These are phyloP conservation scores for Asobara japonica DNA, from an alignment of 1,140 invertebrate species.

Conservation along the genomic window DNA sequence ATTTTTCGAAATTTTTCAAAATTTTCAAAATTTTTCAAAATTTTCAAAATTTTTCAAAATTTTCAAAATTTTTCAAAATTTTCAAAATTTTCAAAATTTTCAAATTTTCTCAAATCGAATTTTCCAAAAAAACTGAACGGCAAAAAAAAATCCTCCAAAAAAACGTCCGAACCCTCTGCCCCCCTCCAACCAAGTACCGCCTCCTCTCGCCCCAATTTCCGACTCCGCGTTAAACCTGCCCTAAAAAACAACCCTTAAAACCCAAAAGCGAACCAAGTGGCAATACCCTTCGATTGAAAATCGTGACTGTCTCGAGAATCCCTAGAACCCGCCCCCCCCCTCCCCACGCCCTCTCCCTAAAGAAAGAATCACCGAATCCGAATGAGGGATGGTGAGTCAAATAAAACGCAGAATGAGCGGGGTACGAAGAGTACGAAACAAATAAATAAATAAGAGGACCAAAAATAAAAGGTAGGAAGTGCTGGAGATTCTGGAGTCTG, in stretches of 20 bases:
- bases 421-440: too few species aligned
- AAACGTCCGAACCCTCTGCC: background rate
- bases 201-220: background rate
- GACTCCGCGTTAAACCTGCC: too few species aligned
- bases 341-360: background rate
- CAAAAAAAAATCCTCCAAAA: background rate
- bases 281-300: background rate
- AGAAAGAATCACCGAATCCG: background rate
- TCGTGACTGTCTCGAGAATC: background rate
- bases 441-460: background rate
- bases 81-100: too few species aligned
- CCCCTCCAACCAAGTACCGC: background rate
- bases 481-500: slow-evolving; percentile 26
- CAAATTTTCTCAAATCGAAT: too few species aligned
- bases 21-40: too few species aligned
- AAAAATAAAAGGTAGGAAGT: slow-evolving; percentile 27
- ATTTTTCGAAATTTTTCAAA: too few species aligned
- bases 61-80: too few species aligned
- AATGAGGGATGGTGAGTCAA: background rate
- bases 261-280: background rate
- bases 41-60: too few species aligned
- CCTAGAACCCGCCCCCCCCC: background rate
- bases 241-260: background rate
- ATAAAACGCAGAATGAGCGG: background rate
- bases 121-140: background rate